Base-by-base conservation (phyloP, 2,113 vertebrate genomes). In the Acrocephalus arundinaceus region DNA sequence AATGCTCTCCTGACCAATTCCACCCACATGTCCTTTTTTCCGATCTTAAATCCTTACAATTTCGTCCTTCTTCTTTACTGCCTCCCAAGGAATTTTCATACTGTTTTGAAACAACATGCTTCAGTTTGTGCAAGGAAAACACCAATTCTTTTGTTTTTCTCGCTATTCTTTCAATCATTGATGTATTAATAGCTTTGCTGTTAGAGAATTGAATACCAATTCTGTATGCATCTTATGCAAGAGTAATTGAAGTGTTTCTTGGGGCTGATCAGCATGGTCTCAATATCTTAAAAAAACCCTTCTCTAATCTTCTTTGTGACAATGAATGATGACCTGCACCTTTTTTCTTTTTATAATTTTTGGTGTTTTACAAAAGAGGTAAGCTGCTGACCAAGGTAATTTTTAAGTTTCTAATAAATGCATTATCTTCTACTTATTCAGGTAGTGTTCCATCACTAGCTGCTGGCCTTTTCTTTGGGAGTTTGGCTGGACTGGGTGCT, bases 371-470 rank as follows among this genome's bases (percentile, higher is more conserved):
- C 23, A 51, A 55, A 86, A 62, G 25, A 72, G n/a, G 13, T 39
- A 51, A 76, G 13, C 18, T 55, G 20, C 59, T 67, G 41, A 90
- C 39, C 8, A 37, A 49, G 8, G 39, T 58, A 43, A 18, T 66
- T 70, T 75, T 9, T 8, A 49, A 35, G 30, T n/a, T 91, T 77
- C 55, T 93, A 41, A 88, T 78, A 76, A 63, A 33, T 57, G 5
- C 9, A 4, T 9, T 94, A 10, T 81, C 22, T 94, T 93, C 78
- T 45, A 21, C 79, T 95, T 74, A 46, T 10, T 94, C 21, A 94
- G 99, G 99, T 87, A 99, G 99, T 22, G 98, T 99, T 65, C 99
- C 99, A 0, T 99, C 99, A 2, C 96, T 99, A 49, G 99, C 98
- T 66, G 99, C 99, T 30, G 99, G 99, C 13, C 98, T 99, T 66